Percentiles rank a stretch among this genome's conserved stretches.
phyloP scores from a whole-genome alignment of 2,888 invertebrate species.

The Automeris io region DNA sequence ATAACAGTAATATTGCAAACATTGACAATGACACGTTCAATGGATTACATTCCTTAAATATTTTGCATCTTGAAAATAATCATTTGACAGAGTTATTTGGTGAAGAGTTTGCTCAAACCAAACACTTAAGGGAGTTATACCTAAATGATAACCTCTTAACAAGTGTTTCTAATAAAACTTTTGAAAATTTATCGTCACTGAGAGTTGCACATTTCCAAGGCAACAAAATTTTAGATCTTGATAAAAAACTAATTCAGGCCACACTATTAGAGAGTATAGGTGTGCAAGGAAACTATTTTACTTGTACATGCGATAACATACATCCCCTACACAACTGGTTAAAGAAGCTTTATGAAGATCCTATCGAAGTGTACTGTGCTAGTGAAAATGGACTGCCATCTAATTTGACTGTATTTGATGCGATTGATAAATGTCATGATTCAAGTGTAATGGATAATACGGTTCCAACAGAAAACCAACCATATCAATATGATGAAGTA shows the following conservation, averaged over 20 bases:
- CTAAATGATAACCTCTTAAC: slow-evolving; percentile 87
- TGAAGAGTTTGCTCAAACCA: slow-evolving; percentile 87
- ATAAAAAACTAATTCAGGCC: slow-evolving; percentile 79
- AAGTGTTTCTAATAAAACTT: slow-evolving; percentile 84
- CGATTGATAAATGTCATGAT: slow-evolving; percentile 67
- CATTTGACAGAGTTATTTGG: slow-evolving; percentile 82
- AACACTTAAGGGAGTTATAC: slow-evolving; percentile 85
- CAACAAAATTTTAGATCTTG: slow-evolving; percentile 84
- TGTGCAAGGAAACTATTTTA: slow-evolving; percentile 86
- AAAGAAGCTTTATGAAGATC: slow-evolving; percentile 78
- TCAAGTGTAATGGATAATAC: slow-evolving; percentile 71
- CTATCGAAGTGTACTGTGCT: slow-evolving; percentile 80
- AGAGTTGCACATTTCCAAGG: slow-evolving; percentile 84
- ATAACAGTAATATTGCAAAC: slow-evolving; percentile 84
- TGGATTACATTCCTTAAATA: slow-evolving; percentile 83
- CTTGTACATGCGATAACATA: slow-evolving; percentile 84
- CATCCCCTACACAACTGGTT: slow-evolving; percentile 82
- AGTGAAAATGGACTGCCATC: slow-evolving; percentile 65
- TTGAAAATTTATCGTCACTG: slow-evolving; percentile 82
- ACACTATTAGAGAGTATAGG: slow-evolving; percentile 79
- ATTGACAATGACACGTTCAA: slow-evolving; percentile 88
- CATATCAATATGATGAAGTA: slow-evolving; percentile 80
- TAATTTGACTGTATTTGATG: slow-evolving; percentile 66
- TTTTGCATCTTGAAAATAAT: slow-evolving; percentile 87
- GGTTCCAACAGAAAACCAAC: slow-evolving; percentile 75